phyloP scores from a whole-genome alignment of 2,888 invertebrate genomes.

The Plagodis dolabraria region DNA sequence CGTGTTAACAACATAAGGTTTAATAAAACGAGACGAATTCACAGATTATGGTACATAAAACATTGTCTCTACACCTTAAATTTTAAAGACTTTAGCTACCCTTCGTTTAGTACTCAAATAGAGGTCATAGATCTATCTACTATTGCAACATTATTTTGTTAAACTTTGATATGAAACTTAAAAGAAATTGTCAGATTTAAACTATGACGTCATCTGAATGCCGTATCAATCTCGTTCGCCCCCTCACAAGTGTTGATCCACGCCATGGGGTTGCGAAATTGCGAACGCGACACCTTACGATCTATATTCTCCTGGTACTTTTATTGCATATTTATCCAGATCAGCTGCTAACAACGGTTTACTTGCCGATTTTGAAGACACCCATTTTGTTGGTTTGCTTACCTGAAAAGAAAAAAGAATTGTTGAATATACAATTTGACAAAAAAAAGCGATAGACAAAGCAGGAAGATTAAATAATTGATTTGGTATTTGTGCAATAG shows the following conservation, averaged over 20 bases:
- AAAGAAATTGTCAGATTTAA: background rate
- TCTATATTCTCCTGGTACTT: slow-evolving; percentile 62
- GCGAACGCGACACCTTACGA: slow-evolving; percentile 53
- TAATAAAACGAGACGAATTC: too few relatives aligned
- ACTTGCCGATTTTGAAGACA: slow-evolving; percentile 4
- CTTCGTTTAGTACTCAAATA: too few relatives aligned
- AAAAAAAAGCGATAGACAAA: too few relatives aligned
- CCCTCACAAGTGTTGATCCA: slow-evolving; percentile 13
- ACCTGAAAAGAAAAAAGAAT: slow-evolving; percentile 54
- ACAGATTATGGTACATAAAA: too few relatives aligned
- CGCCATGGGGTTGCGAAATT: slow-evolving; percentile 54
- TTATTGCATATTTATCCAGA: slow-evolving; percentile 61
- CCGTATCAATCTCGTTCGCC: background rate
- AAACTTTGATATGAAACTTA: too few relatives aligned
- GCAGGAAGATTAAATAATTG: too few relatives aligned
- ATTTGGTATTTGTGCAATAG: too few relatives aligned
- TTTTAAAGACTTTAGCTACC: too few relatives aligned
- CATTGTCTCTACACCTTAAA: too few relatives aligned
- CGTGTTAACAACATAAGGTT: too few relatives aligned
- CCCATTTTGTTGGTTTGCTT: slow-evolving; percentile 39
- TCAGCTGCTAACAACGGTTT: slow-evolving; percentile 2
- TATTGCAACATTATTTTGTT: too few relatives aligned
- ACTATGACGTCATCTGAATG: background rate
- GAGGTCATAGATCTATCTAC: too few relatives aligned
- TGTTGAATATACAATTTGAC: background rate